Base-by-base conservation (phyloP, 2,797 vertebrate genomes). In the Rhadinocentrus ornatus region DNA sequence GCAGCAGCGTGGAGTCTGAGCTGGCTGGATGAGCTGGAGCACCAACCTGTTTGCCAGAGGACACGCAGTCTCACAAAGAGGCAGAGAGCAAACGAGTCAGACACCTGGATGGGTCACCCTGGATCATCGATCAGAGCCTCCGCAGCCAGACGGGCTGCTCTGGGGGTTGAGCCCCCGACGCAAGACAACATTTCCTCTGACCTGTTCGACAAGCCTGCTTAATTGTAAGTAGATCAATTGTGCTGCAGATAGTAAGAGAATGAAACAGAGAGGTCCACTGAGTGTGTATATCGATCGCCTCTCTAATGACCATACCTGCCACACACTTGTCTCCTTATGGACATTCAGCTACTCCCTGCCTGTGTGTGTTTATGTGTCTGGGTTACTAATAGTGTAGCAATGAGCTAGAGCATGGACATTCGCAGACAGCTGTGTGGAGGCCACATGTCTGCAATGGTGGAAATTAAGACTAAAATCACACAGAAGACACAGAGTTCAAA, bases 181-280 rank as follows among this genome's bases (percentile, higher is more conserved):
- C 64, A 57, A 73, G 77, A 81, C 86, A 86, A 91, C 86, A 81
- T 88, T 91, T 90, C 91, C 88, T 80, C 88, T 74, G 76, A 85
- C 77, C 80, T 91, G 90, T 92, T 91, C 73, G 85, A 93, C 92
- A 93, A 92, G 92, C 62, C 74, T 54, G 84, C 83, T 83, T 87
- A 90, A 89, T 87, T 91, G 85, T 71, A 62, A 82, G 85, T 68
- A 84, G 88, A 93, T 93, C 89, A 92, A 92, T 92, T 27, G 71
- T 58, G 82, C 83, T 86, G 86, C 89, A 77, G 87, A 87, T 81
- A 88, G 62, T 6, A 73, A 80, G 85, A 80, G 74, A 79, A 71
- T 79, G 80, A 90, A 82, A 83, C 75, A 6, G 72, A 82, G 78
- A 83, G 70, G 80, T 83, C 78, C 77, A 73, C 61, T 10, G 86